A percentile compares a stretch with the other conserved stretches of the same genome.
phyloP scores from a whole-genome alignment of 1,140 invertebrate species.

The Doryteuthis pealeii region DNA sequence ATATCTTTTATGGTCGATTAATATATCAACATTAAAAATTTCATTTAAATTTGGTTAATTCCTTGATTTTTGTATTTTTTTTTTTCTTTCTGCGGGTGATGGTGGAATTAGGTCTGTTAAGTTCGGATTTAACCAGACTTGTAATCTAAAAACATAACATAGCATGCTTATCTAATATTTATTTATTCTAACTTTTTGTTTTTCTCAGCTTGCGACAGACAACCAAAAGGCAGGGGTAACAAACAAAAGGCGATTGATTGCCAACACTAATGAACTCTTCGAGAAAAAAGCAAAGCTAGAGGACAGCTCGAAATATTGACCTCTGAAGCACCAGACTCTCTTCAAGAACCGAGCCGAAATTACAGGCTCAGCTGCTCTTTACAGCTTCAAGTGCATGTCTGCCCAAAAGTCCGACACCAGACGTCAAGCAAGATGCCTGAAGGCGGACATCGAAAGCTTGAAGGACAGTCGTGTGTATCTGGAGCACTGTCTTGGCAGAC shows the following conservation, averaged over 20 bases:
- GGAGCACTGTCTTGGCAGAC: slow-evolving; percentile 52
- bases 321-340: slow-evolving; percentile 49
- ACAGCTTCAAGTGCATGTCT: slow-evolving; percentile 43
- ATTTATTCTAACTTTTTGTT: too few relatives aligned
- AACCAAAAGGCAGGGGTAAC: not conserved
- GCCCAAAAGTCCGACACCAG: slow-evolving; percentile 21
- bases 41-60: too few relatives aligned
- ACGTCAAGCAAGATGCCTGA: slow-evolving; percentile 36
- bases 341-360: slow-evolving; percentile 55
- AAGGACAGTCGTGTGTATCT: slow-evolving; percentile 41
- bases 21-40: too few relatives aligned
- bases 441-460: slow-evolving; percentile 42
- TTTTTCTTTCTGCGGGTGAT: too few relatives aligned
- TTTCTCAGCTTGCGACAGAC: too few relatives aligned
- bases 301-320: slow-evolving; percentile 59
- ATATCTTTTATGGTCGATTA: too few relatives aligned
- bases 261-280: slow-evolving; percentile 39
- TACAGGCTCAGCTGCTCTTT: slow-evolving; percentile 45
- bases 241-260: not conserved
- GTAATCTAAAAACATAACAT: too few relatives aligned
- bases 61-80: too few relatives aligned
- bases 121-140: too few relatives aligned
- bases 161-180: too few relatives aligned
- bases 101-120: too few relatives aligned
- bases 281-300: slow-evolving; percentile 60